These are phyloP conservation scores for Dicrurus megarhynchus DNA, from an alignment of 2,113 vertebrate genomes.

Conservation along the genomic window DNA sequence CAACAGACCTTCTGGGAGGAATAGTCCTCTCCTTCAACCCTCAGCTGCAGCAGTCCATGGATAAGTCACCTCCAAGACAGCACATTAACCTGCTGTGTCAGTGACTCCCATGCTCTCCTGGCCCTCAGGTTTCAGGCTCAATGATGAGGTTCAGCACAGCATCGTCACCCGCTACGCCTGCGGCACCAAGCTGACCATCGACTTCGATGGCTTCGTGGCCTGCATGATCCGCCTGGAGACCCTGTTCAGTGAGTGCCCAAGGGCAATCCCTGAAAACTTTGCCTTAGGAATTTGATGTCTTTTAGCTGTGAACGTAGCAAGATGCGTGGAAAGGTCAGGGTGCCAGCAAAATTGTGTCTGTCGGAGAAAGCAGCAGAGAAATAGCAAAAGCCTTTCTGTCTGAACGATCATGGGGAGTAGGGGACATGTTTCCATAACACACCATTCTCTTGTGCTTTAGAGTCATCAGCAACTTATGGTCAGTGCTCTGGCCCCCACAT, in stretches of 20 bases:
- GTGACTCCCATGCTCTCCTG: neutral
- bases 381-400: neutral
- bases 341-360: neutral
- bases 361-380: neutral
- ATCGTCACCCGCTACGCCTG: conserved; percentile 74
- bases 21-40: neutral
- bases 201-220: conserved; percentile 85
- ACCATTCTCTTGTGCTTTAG: neutral
- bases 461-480: neutral
- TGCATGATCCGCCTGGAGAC: conserved; percentile 86
- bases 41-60: neutral
- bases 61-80: neutral
- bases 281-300: neutral
- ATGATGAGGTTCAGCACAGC: conserved; percentile 80
- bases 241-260: conserved; percentile 84
- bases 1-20: neutral
- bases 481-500: neutral
- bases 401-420: neutral
- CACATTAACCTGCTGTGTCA: neutral
- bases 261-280: neutral
- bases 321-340: neutral
- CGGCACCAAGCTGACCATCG: conserved; percentile 71
- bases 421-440: neutral
- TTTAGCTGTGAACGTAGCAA: neutral
- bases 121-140: conserved; percentile 82